Evolutionary conservation across 1,140 invertebrate genomes (phyloP).

Genomic region (Theocolax elegans): DNA sequence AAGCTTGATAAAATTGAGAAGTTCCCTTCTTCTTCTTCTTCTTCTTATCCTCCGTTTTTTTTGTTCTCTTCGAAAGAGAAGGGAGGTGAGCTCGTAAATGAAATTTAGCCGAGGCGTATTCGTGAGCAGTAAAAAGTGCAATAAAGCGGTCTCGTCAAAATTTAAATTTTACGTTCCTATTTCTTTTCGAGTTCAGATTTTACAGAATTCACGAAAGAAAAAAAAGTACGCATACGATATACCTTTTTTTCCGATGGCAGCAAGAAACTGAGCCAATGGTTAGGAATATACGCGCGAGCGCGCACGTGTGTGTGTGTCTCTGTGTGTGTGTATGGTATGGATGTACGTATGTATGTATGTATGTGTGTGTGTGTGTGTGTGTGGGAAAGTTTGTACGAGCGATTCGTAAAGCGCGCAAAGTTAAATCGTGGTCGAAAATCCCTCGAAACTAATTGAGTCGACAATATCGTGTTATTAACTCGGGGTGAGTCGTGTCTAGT

Average conservation of each 20-base stretch:
- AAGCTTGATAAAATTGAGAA: constrained; percentile 9
- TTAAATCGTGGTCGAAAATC: constrained; percentile 5
- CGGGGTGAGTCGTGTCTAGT: not conserved
- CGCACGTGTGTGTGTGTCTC: too few species aligned
- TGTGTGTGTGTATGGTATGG: too few species aligned
- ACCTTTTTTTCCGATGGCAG: too few species aligned
- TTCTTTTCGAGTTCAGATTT: constrained; percentile 13
- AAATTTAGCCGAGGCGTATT: constrained; percentile 6
- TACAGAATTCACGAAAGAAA: not conserved
- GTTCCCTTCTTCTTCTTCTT: not conserved
- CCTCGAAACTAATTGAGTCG: not conserved
- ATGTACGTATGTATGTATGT: too few species aligned
- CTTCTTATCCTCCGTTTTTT: too few species aligned
- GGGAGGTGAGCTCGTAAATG: constrained; percentile 14
- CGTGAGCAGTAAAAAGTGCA: not conserved
- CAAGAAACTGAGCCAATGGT: too few species aligned
- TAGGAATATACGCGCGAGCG: too few species aligned
- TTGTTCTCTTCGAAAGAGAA: not conserved
- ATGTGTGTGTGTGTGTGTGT: too few species aligned
- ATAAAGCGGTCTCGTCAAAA: constrained; percentile 26
- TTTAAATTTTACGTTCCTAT: constrained; percentile 26
- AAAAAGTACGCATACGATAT: too few species aligned
- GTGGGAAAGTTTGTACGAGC: not conserved
- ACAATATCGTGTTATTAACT: constrained; percentile 15
- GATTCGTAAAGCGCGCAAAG: not conserved